These are phyloP conservation scores for Oreotragus oreotragus DNA, from an alignment of 2,113 vertebrate species.

Conservation along the genomic window DNA sequence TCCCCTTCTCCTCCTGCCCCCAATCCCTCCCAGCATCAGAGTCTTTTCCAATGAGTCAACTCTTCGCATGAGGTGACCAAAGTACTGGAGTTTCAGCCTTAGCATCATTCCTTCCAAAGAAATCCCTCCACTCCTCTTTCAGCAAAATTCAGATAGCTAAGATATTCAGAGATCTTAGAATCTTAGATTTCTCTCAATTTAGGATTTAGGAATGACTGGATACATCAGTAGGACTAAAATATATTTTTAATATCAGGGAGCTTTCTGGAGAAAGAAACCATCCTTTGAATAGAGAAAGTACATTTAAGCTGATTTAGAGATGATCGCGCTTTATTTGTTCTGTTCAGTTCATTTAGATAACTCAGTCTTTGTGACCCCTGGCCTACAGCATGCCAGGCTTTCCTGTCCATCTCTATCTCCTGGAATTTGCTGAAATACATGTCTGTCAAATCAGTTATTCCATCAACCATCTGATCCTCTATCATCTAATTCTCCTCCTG, in stretches of 20 bases:
- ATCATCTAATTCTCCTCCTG: not conserved
- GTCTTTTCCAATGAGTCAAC: too few relatives aligned
- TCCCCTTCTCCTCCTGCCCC: too few relatives aligned
- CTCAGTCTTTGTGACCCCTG: not conserved
- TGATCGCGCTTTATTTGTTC: not conserved
- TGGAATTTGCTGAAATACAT: not conserved
- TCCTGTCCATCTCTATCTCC: not conserved
- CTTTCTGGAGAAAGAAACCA: not conserved
- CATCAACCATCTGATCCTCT: not conserved
- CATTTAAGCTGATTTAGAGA: not conserved
- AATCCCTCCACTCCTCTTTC: not conserved
- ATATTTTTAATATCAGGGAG: not conserved
- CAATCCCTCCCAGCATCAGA: too few relatives aligned
- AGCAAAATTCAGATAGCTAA: not conserved
- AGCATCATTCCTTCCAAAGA: too few relatives aligned
- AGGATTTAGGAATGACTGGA: not conserved
- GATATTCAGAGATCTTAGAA: not conserved
- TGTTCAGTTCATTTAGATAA: not conserved
- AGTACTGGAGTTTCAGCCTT: too few relatives aligned
- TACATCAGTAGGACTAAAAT: not conserved
- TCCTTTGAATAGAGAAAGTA: not conserved
- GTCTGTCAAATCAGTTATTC: not conserved
- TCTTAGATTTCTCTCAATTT: not conserved
- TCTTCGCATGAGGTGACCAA: too few relatives aligned
- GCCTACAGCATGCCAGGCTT: not conserved